Evolutionary conservation across 2,113 vertebrate genomes (phyloP).

Genomic region (Hyla sarda): DNA sequence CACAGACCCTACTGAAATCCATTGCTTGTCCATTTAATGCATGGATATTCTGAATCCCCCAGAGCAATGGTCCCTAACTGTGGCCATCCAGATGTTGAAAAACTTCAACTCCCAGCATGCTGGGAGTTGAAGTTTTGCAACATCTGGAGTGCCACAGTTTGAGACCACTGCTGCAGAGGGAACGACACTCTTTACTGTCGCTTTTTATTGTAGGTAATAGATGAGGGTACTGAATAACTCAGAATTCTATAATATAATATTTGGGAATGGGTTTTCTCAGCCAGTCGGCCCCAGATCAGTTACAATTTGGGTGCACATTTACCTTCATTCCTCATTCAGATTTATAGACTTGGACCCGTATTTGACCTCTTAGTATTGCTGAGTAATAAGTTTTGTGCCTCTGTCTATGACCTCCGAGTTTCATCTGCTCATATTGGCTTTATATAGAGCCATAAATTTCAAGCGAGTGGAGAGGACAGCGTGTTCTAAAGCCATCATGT

Average conservation of each 20-base stretch:
- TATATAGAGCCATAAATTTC: slow-evolving; percentile 41
- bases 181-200: no score
- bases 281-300: neutral
- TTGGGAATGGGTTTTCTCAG: neutral
- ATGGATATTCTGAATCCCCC: neutral
- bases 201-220: neutral
- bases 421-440: slow-evolving; percentile 18
- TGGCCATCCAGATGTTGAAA: no score
- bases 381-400: neutral
- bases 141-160: no score
- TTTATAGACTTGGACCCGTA: neutral
- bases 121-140: no score
- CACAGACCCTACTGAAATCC: neutral
- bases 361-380: neutral
- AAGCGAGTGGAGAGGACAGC: slow-evolving; percentile 14
- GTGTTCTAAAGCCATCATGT: slow-evolving; percentile 15
- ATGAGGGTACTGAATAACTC: neutral
- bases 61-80: neutral
- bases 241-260: neutral
- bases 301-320: neutral
- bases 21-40: neutral
- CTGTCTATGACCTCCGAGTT: neutral
- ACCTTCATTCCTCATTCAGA: neutral
- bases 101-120: no score
- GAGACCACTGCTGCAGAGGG: no score